Percentiles rank a stretch among this genome's conserved stretches.
Conservation (phyloP, 2,797 vertebrate genomes). For the Cygnus olor region DNA sequence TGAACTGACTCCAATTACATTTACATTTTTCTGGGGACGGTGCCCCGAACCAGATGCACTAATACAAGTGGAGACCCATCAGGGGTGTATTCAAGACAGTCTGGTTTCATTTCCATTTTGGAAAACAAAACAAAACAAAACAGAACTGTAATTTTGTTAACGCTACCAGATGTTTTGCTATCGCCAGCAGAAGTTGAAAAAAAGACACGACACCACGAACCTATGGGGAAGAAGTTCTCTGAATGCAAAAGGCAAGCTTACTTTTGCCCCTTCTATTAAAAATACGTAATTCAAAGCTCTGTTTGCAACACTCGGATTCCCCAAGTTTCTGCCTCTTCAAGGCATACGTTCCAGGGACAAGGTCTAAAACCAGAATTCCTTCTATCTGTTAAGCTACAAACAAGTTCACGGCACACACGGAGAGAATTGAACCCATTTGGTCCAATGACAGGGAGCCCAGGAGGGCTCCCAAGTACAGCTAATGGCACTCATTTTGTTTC, state of each 20-base stretch:
- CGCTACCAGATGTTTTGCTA: constrained; percentile 6
- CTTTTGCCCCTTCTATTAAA: background rate
- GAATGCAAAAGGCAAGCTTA: background rate
- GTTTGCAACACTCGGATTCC: background rate
- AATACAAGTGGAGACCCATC: constrained; percentile 7
- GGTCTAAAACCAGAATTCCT: background rate
- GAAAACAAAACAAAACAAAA: background rate
- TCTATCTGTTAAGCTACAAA: background rate
- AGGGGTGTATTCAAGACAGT: background rate
- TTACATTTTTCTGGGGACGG: constrained; percentile 8
- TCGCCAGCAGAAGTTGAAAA: background rate
- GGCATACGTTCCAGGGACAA: background rate
- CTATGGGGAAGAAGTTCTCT: background rate
- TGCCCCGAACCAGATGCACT: constrained; percentile 34
- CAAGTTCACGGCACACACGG: too few species aligned
- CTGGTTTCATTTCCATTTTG: constrained; percentile 39
- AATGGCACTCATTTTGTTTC: background rate
- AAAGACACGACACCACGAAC: background rate
- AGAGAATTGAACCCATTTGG: background rate
- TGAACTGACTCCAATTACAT: constrained; percentile 15
- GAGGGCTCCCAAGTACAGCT: background rate
- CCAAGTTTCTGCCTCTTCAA: constrained; percentile 4
- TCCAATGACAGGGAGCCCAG: background rate
- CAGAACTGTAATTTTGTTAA: constrained; percentile 14
- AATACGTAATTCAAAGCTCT: background rate